Evolutionary conservation across 2,888 invertebrate species (phyloP).

Genomic region (Andrena chrysosceles): DNA sequence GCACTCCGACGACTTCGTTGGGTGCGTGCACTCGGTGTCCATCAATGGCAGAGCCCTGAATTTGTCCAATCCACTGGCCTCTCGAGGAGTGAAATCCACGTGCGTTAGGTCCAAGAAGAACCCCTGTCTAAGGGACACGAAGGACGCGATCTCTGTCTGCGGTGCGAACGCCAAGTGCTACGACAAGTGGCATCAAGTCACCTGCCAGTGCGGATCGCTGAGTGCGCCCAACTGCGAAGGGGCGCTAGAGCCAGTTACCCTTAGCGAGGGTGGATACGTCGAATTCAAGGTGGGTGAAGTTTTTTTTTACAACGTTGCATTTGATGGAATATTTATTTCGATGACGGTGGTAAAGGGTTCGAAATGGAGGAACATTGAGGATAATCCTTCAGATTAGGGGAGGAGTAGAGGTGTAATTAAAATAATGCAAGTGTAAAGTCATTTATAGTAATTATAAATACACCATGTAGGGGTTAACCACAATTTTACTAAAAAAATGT

Average conservation of each 20-base stretch:
- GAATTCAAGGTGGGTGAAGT: conserved; percentile 87
- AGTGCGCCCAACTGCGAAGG: conserved; percentile 92
- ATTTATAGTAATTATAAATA: too few species aligned
- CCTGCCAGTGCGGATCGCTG: conserved; percentile 90
- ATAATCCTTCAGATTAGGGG: too few species aligned
- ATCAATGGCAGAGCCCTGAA: conserved; percentile 95
- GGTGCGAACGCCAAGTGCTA: conserved; percentile 90
- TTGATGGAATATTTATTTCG: too few species aligned
- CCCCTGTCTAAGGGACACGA: conserved; percentile 86
- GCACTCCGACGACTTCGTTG: conserved; percentile 96
- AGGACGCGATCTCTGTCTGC: conserved; percentile 86
- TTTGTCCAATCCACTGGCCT: conserved; percentile 91
- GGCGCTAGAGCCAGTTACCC: conserved; percentile 92
- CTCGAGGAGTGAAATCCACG: conserved; percentile 90
- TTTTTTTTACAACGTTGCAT: not conserved
- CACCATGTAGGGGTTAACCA: too few species aligned
- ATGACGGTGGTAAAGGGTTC: not conserved
- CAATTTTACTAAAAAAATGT: too few species aligned
- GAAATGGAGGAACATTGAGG: too few species aligned
- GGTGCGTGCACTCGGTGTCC: conserved; percentile 96
- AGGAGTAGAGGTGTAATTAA: too few species aligned
- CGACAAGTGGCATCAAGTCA: conserved; percentile 93
- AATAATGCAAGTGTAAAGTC: too few species aligned
- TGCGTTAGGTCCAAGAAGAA: conserved; percentile 91
- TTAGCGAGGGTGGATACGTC: conserved; percentile 92